Percentiles rank a stretch among this genome's conserved stretches.
phyloP scores from a whole-genome alignment of 2,888 invertebrate genomes.

The Vanessa cardui region DNA sequence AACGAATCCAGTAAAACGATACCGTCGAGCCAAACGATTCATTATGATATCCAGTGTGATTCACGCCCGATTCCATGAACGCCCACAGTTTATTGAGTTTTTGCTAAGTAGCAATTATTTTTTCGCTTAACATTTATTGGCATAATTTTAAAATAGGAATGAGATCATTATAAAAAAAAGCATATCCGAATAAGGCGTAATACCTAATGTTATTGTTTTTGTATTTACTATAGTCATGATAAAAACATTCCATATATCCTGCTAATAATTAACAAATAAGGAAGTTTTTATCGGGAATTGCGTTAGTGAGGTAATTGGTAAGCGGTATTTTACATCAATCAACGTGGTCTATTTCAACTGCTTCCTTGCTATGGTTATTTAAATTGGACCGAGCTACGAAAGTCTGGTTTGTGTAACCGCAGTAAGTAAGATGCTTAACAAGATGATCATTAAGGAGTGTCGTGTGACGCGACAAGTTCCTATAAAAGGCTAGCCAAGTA shows the following conservation, averaged over 20 bases:
- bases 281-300: constrained; percentile 5
- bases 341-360: constrained; percentile 15
- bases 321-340: constrained; percentile 14
- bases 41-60: constrained; percentile 53
- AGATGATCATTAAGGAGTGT: constrained; percentile 46
- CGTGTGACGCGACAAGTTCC: constrained; percentile 52
- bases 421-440: constrained; percentile 45
- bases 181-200: neutral
- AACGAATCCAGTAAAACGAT: constrained; percentile 57
- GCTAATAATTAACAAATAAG: constrained; percentile 5
- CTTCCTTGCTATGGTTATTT: constrained; percentile 27
- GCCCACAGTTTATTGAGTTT: constrained; percentile 40
- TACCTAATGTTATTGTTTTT: neutral
- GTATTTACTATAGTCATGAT: neutral
- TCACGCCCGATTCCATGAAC: constrained; percentile 60
- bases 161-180: neutral
- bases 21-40: constrained; percentile 59
- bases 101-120: constrained; percentile 40
- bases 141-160: neutral
- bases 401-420: constrained; percentile 42
- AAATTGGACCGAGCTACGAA: constrained; percentile 44
- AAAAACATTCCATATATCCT: neutral
- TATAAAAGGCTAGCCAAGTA: constrained; percentile 58
- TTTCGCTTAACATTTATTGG: constrained; percentile 42
- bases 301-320: neutral